Base-by-base conservation (phyloP, 2,113 vertebrate species). In the Neotoma lepida region DNA sequence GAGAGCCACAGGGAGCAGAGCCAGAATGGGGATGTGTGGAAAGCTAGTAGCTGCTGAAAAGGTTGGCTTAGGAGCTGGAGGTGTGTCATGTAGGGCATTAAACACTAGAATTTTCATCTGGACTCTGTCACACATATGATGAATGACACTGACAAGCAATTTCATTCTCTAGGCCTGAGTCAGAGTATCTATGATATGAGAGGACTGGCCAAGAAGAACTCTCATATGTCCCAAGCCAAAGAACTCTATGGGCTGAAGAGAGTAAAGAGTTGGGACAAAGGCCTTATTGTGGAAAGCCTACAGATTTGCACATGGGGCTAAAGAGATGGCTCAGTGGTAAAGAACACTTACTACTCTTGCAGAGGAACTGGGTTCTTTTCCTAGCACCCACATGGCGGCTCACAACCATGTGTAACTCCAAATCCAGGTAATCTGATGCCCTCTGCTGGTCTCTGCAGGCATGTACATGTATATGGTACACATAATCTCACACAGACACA, bases 81-180 rank as follows among this genome's bases (percentile, higher is more conserved):
- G 4, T 18, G 2, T 41, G 6, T 18, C 9, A 13, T 2, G 2
- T 2, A 39, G 15, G 30, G 26, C 9, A 54, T 28, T 12, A 20
- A 44, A 63, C 51, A 54, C 28, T 58, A 33, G 28, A 15, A 35
- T 89, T 87, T 28, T 44, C 26, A 12, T 74, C 12, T 86, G 70
- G 15, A 70, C 35, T 76, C 44, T 44, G 33, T 2, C 2, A 49
- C 39, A 56, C 86, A 54, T 39, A 30, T 33, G 58, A 14, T 41
- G 5, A 20, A 9, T 58, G 22, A 58, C 9, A 33, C n/a, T 74
- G 18, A 22, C 4, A 58, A 74, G 12, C 44, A 14, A 46, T 46
- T 85, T 71, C 33, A 51, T 80, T 71, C 30, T 28, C 51, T 82
- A 15, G 9, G 28, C 49, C 56, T 56, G 28, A 41, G 51, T 89